Evolutionary conservation across 2,797 vertebrate species (phyloP), one percentile per base, ranked within the genome.

Genomic region (Acestrorhynchus altus): DNA sequence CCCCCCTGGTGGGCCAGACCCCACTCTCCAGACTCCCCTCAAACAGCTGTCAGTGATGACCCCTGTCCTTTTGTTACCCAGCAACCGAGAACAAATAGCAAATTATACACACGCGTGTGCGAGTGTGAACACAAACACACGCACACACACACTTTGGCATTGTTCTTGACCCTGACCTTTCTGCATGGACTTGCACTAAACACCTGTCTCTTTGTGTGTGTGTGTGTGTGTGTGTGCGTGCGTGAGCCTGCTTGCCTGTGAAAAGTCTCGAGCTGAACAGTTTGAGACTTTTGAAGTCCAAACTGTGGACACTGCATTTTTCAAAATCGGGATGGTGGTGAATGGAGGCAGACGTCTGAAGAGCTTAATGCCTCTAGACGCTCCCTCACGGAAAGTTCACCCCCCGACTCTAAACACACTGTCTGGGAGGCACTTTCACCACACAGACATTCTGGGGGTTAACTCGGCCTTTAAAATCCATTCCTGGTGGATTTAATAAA

Each of bases 41-140:
- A 71, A 80, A 78, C 78, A 90, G 84, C 89, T 88, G 89, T 86
- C 82, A 78, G 42, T 2, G 44, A 68, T 79, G 71, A 79, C 63
- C 71, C 31, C 11, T 63, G 6, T 26, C 12, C 52, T 44, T 67
- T 11, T 44, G 75, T 85, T 73, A 59, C 79, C 69, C 67, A 28
- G 80, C 77, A 85, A 84, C 82, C 52, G 0, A 67, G 60, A 69
- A 77, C 84, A 85, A 83, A 82, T 64, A 40, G 31, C 31, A 35
- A 35, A 35, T 35, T 35, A 35, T 59, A 86, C 66, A 65, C 69
- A 76, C 64, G 40, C 49, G 54, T 52, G 54, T 57, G 61, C 52
- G 20, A 76, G 44, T 76, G 68, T 66, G 51, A 61, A 67, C 42
- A 49, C 70, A 24, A 56, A 39, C 70, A 67, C 42, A 49, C 70